Evolutionary conservation across 2,797 vertebrate species (phyloP).

Genomic region (Macropus fuliginosus): DNA sequence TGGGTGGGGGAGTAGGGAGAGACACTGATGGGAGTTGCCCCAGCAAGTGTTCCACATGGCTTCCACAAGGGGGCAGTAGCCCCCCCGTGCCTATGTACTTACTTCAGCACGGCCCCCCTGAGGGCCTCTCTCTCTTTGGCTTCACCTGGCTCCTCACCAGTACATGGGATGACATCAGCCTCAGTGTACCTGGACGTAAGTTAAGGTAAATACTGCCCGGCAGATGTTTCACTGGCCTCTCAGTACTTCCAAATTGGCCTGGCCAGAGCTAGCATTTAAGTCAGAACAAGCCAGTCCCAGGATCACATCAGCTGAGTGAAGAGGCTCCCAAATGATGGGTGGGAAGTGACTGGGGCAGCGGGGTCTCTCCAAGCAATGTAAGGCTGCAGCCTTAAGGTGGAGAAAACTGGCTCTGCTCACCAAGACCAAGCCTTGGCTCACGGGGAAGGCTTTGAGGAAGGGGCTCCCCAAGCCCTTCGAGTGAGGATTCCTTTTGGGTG

Average conservation of each 20-base stretch:
- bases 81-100: conserved; percentile 78
- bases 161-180: conserved; percentile 98
- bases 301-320: neutral
- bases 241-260: neutral
- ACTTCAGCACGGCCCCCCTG: conserved; percentile 99
- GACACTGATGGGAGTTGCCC: neutral
- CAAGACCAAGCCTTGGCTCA: neutral
- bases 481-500: neutral
- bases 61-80: neutral
- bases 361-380: neutral
- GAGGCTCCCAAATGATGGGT: neutral
- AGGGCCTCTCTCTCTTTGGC: conserved; percentile 98
- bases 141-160: conserved; percentile 98
- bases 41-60: neutral
- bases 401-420: neutral
- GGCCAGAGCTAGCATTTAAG: neutral
- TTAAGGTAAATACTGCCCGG: conserved; percentile 85
- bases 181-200: conserved; percentile 94
- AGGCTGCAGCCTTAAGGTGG: neutral
- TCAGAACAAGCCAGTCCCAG: neutral
- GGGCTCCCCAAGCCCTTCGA: neutral
- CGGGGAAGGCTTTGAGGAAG: too few species aligned
- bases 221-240: neutral
- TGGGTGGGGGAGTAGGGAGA: accelerated
- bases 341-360: neutral